A percentile compares a stretch with the other conserved stretches of the same genome.
Conservation (phyloP, 2,797 vertebrate species). For the Spatula versicolor region DNA sequence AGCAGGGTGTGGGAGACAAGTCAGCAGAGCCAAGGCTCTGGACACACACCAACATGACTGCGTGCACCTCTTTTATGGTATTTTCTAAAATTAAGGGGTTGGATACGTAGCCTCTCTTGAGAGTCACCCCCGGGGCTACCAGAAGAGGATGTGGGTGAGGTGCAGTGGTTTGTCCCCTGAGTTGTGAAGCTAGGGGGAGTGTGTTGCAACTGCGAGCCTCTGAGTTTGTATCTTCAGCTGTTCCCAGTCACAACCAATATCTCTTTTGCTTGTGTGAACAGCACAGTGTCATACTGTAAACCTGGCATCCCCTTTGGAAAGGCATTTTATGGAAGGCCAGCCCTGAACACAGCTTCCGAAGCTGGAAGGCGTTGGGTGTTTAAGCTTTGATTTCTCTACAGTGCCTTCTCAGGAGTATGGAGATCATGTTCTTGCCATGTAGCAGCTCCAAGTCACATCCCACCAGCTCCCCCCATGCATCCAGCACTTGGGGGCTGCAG, state of each 20-base stretch:
- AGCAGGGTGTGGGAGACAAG: rapidly evolving
- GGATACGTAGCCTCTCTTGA: not conserved
- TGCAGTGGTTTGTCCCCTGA: not conserved
- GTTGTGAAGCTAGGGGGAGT: not conserved
- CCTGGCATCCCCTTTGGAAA: not conserved
- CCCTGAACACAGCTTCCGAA: not conserved
- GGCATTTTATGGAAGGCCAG: not conserved
- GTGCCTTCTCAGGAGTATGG: not conserved
- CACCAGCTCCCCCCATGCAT: not conserved
- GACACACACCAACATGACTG: rapidly evolving
- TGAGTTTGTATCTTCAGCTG: not conserved
- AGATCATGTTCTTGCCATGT: not conserved
- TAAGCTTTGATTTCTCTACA: not conserved
- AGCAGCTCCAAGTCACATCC: not conserved
- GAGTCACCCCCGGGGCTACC: rapidly evolving
- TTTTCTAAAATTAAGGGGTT: not conserved
- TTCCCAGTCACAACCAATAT: not conserved
- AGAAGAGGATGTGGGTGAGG: not conserved
- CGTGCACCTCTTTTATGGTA: rapidly evolving
- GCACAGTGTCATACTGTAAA: too few species aligned
- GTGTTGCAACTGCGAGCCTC: not conserved
- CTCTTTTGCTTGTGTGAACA: not conserved
- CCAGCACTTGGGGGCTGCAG: not conserved
- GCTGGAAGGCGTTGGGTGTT: not conserved
- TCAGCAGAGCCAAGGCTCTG: not conserved